A percentile compares a stretch with the other conserved stretches of the same genome.
phyloP scores from a whole-genome alignment of 2,888 invertebrate genomes.

The Entomobrya proxima region DNA sequence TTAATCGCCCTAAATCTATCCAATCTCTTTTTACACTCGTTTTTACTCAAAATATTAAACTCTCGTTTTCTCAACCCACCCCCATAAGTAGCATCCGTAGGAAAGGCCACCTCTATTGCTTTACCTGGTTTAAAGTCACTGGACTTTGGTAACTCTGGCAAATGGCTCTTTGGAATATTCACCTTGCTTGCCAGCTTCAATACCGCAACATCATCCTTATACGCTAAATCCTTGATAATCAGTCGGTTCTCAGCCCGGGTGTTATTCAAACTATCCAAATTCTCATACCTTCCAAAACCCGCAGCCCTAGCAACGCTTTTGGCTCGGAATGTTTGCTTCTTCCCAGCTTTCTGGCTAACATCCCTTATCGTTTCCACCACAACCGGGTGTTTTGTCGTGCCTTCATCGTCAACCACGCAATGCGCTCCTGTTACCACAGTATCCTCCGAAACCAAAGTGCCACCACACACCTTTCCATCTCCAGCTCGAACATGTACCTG shows the following conservation, averaged over 20 bases:
- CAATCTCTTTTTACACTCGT: conserved; percentile 30
- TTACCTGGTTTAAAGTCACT: not conserved
- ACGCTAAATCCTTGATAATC: too few species aligned
- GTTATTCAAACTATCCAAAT: too few species aligned
- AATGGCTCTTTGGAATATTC: not conserved
- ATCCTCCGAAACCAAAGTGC: conserved; percentile 1
- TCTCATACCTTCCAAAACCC: too few species aligned
- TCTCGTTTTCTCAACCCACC: not conserved
- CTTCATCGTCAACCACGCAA: not conserved
- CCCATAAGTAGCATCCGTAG: not conserved
- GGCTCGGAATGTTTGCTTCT: not conserved
- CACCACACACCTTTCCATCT: conserved; percentile 15
- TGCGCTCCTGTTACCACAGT: conserved; percentile 22
- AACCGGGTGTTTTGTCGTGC: not conserved
- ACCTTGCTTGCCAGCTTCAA: not conserved
- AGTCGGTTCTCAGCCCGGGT: too few species aligned
- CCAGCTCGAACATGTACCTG: conserved; percentile 2
- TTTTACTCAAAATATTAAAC: not conserved
- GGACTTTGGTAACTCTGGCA: not conserved
- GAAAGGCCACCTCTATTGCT: not conserved
- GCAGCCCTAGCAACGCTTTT: too few species aligned
- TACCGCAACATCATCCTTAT: too few species aligned
- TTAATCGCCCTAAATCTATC: too few species aligned
- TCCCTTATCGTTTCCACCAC: not conserved
- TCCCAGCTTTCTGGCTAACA: not conserved